Evolutionary conservation across 2,797 vertebrate genomes (phyloP).

Genomic region (Silurus aristotelis): DNA sequence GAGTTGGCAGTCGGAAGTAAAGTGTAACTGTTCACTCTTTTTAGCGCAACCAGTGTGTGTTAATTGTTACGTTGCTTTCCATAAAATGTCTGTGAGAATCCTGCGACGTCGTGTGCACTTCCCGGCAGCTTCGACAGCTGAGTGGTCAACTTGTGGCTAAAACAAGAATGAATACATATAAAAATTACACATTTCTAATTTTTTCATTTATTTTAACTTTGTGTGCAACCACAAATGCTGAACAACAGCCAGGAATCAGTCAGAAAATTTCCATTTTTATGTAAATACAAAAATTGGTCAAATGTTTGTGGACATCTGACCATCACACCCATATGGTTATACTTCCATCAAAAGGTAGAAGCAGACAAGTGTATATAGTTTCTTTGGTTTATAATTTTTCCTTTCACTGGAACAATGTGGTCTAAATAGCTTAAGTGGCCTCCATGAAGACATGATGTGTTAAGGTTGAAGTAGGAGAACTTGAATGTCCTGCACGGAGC

Average conservation of each 20-base stretch:
- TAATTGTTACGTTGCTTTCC: constrained; percentile 18
- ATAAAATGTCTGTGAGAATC: constrained; percentile 12
- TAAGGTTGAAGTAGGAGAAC: neutral
- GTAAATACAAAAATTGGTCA: neutral
- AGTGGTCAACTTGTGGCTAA: constrained; percentile 31
- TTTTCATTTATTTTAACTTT: neutral
- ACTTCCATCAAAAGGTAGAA: neutral
- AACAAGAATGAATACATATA: constrained; percentile 14
- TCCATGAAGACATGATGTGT: neutral
- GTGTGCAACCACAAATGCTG: neutral
- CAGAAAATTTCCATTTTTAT: neutral
- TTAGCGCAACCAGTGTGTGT: constrained; percentile 16
- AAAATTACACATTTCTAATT: neutral
- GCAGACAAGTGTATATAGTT: neutral
- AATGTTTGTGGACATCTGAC: neutral
- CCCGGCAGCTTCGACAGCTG: constrained; percentile 28
- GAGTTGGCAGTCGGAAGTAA: constrained; percentile 20
- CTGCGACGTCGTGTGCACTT: neutral
- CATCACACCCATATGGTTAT: neutral
- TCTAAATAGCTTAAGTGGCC: neutral
- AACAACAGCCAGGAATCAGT: neutral
- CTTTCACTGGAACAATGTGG: neutral
- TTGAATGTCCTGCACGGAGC: neutral
- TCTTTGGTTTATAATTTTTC: neutral
- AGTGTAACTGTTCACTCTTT: constrained; percentile 44